Base-by-base conservation (phyloP, 2,113 vertebrate genomes). In the Neoarius graeffei region DNA sequence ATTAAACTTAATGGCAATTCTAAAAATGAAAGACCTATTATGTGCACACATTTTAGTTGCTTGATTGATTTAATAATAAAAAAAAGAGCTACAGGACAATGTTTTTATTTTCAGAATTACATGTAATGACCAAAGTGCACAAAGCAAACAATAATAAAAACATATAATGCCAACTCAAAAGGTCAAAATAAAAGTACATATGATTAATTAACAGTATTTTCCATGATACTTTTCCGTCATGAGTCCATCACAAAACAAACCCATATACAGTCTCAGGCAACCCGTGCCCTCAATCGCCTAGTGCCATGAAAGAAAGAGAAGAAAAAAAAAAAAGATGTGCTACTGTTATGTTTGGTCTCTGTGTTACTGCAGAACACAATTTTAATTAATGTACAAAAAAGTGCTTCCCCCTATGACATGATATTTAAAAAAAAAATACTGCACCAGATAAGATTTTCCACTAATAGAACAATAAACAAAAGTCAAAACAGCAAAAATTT, bases 261-360 rank as follows among this genome's bases (percentile, higher is more conserved):
- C 80, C 92, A 92, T 94, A 94, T 94, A 95, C 93, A 95, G 92
- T 93, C 94, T 88, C 79, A 95, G 97, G 97, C 97, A 97, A 94
- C 97, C 97, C 92, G 96, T 98, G 97, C 97, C 97, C 91, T 94
- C 93, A 92, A 93, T 93, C 92, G 92, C 93, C 92, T 94, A 92
- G 90, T 93, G 95, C 91, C 92, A 90, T 86, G 89, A 94, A 92
- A 92, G 84, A 94, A 94, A 94, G 90, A 91, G 89, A 89, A 91
- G 79, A 89, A 93, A 93, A 91, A 90, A 89, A 91, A 91, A 92
- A 87, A 25, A 0, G 88, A 90, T 91, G 89, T 88, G 85, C 91
- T 91, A 80, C 90, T 90, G 85, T 91, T 92, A 95, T 93, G 92
- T 93, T 90, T 92, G 90, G 90, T 91, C 92, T 94, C 92, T 89